These are phyloP conservation scores for Amazona vittata DNA, from an alignment of 2,113 vertebrate genomes.

Conservation along the genomic window DNA sequence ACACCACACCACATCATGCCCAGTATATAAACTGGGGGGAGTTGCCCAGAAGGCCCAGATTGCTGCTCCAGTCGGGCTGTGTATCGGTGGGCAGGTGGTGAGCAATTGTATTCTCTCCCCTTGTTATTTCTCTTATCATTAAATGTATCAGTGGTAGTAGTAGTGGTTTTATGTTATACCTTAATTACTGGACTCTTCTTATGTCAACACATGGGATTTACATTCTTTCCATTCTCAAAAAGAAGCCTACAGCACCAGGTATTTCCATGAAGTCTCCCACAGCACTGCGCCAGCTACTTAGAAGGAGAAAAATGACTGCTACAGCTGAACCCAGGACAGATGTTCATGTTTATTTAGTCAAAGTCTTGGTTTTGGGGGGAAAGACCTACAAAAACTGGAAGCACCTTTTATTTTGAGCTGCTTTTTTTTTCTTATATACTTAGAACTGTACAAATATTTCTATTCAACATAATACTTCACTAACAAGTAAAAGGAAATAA, in stretches of 20 bases:
- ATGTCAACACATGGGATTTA: not conserved
- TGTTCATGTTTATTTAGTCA: not conserved
- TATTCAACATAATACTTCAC: not conserved
- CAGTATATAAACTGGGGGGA: not conserved
- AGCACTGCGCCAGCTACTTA: not conserved
- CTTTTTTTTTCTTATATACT: not conserved
- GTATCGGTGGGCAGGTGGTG: not conserved
- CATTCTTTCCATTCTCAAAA: not conserved
- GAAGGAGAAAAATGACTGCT: not conserved
- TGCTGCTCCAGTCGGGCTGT: not conserved
- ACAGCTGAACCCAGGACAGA: not conserved
- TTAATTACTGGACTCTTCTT: not conserved
- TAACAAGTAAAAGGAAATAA: not conserved
- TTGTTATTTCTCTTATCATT: not conserved
- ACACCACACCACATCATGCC: not conserved
- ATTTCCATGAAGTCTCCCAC: not conserved
- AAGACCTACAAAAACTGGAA: not conserved
- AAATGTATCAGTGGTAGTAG: not conserved
- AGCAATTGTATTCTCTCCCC: not conserved
- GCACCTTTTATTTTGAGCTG: not conserved
- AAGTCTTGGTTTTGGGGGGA: fast-evolving
- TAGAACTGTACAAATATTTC: not conserved
- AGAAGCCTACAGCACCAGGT: not conserved
- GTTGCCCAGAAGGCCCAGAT: not conserved
- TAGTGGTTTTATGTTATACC: not conserved